phyloP scores from a whole-genome alignment of 2,797 vertebrate species.

The Fratercula arctica region DNA sequence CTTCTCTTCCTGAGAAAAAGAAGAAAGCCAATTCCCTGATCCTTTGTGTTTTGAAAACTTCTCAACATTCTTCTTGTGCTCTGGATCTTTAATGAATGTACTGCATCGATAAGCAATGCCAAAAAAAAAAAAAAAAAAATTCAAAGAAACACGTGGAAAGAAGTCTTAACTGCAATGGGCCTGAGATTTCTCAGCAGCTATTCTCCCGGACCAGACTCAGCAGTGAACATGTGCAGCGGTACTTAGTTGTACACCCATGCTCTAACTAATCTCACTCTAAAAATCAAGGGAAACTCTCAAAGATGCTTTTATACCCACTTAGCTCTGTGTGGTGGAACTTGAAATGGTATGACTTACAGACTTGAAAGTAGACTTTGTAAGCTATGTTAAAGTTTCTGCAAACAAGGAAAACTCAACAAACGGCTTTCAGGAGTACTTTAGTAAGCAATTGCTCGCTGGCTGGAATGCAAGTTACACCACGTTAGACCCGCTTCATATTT shows the following conservation, averaged over 20 bases:
- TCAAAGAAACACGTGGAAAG: background rate
- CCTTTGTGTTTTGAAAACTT: background rate
- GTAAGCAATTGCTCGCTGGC: background rate
- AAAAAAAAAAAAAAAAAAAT: background rate
- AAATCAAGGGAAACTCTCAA: background rate
- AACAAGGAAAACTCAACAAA: conserved; percentile 47
- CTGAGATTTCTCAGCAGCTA: background rate
- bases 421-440: conserved; percentile 18
- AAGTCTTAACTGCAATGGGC: background rate
- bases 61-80: background rate
- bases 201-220: background rate
- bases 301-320: background rate
- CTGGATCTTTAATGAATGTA: background rate
- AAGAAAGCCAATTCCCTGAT: background rate
- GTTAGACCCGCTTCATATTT: conserved; percentile 20
- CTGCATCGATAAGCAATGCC: background rate
- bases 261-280: background rate
- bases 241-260: background rate
- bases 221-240: background rate
- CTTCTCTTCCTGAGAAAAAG: background rate
- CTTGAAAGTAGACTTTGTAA: conserved; percentile 3
- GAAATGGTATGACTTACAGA: background rate
- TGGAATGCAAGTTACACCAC: conserved; percentile 45
- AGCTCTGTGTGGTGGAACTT: background rate
- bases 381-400: conserved; percentile 18